Evolutionary conservation across 2,797 vertebrate genomes (phyloP), one percentile per base, ranked within the genome.

Genomic region (Enteromius treurensis): DNA sequence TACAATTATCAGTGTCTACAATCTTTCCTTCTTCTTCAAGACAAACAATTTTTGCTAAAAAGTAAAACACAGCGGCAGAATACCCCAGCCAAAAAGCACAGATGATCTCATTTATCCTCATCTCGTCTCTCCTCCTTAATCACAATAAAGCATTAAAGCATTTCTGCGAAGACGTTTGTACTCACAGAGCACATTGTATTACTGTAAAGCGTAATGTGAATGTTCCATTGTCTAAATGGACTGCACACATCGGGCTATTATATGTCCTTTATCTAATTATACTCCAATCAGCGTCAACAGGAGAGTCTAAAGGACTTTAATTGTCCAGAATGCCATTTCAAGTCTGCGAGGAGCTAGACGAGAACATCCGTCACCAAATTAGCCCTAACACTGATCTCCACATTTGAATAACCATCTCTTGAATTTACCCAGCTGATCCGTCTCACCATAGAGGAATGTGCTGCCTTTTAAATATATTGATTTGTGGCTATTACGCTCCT

Each of bases 381-480:
- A 62, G 68, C n/a, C 64, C 45, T 32, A 70, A 53, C 69, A 81
- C 73, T 29, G 58, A 70, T 80, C 29, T 42, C 65, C 71, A 55
- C 73, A 80, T 62, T 70, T 85, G 45, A 74, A 81, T 84, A 79
- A 88, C 89, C 79, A 84, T 83, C 77, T 93, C 91, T 95, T 94
- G 91, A 91, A 85, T 92, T 91, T 89, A 91, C 34, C 89, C 88
- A 88, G 85, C 82, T 89, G 87, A 93, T 87, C 79, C 86, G 49
- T 91, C 93, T 90, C 87, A 89, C 77, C 92, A 82, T 69, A 92
- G 91, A 93, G 91, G 87, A 82, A 82, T 87, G 87, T 85, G 11
- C 85, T 90, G 90, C 88, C 91, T 91, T 90, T 92, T 95, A 92
- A 91, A 94, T 92, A 90, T 94, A 94, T 95, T 94, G 94, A 96